These are phyloP conservation scores for Labroides dimidiatus DNA, from an alignment of 2,797 vertebrate genomes.

Conservation along the genomic window DNA sequence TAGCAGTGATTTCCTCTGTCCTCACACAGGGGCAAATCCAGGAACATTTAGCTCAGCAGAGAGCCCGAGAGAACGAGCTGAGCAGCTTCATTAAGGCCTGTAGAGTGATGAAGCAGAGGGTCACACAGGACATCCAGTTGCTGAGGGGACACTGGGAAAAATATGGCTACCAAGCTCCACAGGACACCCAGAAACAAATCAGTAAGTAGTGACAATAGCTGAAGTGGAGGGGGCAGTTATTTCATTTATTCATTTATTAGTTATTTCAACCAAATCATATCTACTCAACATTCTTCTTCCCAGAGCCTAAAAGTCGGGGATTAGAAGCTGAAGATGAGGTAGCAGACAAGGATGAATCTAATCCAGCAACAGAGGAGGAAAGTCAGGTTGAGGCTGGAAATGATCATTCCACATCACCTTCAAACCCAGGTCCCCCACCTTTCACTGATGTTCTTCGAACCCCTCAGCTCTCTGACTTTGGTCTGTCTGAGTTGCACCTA, in stretches of 20 bases:
- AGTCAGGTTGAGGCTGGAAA: conserved; percentile 37
- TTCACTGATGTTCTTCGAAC: conserved; percentile 65
- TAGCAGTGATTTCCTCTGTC: not conserved
- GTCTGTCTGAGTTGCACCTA: conserved; percentile 88
- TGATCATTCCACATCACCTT: not conserved
- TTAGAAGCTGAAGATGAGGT: conserved; percentile 27
- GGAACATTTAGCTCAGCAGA: conserved; percentile 74
- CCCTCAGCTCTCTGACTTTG: conserved; percentile 92
- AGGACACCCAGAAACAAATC: conserved; percentile 52
- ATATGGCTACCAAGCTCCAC: conserved; percentile 85
- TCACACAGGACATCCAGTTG: conserved; percentile 81
- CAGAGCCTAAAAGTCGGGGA: conserved; percentile 42
- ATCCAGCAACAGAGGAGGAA: conserved; percentile 2
- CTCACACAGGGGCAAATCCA: conserved; percentile 80
- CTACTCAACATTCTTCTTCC: not conserved
- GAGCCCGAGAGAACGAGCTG: conserved; percentile 68
- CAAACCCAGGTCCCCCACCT: conserved; percentile 28
- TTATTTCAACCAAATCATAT: not conserved
- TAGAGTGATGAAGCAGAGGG: conserved; percentile 84
- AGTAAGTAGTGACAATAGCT: conserved; percentile 71
- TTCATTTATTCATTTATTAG: too few relatives aligned
- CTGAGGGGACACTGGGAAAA: conserved; percentile 87
- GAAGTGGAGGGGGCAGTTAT: too few relatives aligned
- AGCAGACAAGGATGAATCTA: conserved; percentile 36
- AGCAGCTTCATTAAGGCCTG: conserved; percentile 84